Base-by-base conservation (phyloP, 2,888 invertebrate species). In the Stenolophus ochropezus region DNA sequence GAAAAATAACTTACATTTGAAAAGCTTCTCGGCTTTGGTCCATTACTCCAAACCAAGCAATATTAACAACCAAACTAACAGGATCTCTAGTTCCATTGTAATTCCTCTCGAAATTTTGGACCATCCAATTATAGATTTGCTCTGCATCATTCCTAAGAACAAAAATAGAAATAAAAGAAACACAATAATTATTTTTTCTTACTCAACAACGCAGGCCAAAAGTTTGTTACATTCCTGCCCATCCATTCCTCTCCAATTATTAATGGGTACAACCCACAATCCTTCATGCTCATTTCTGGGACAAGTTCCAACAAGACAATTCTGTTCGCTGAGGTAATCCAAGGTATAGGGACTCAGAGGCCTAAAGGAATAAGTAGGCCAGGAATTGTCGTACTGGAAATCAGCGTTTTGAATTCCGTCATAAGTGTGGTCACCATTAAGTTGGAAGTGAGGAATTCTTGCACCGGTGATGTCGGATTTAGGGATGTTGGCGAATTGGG, bases 281-380 rank as follows among this genome's bases (percentile, higher is more conserved):
- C 93, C 93, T 6, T 92, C 91, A 84, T 91, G 90, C 0, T 92
- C 89, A 0, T 91, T 90, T 0, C 87, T 89, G 0, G 94, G 93
- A 85, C 94, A 94, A 0, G 90, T 90, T 0, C 88, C 89, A 4
- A 88, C 85, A 27, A 83, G 78, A 81, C 94, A 94, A 82, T 92
- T 91, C 86, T 93, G 92, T 14, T 83, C 90, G 0, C 91, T 90
- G 0, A 87, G 86, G 84, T 91, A 93, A 85, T 95, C 92, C 78
- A 94, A 86, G 0, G 94, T 94, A 87, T 94, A 95, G 0, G 95
- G 95, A 92, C 93, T 94, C 0, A 93, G 86, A 16, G 91, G 91
- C 25, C 91, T 90, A 77, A 89, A 84, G 0, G 84, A 84, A 18
- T 88, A 87, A 0, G 93, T 91, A 0, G 93, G 90, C 92, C 94